Conservation (phyloP, 2,797 vertebrate genomes). For the Molossus alvarezi region DNA sequence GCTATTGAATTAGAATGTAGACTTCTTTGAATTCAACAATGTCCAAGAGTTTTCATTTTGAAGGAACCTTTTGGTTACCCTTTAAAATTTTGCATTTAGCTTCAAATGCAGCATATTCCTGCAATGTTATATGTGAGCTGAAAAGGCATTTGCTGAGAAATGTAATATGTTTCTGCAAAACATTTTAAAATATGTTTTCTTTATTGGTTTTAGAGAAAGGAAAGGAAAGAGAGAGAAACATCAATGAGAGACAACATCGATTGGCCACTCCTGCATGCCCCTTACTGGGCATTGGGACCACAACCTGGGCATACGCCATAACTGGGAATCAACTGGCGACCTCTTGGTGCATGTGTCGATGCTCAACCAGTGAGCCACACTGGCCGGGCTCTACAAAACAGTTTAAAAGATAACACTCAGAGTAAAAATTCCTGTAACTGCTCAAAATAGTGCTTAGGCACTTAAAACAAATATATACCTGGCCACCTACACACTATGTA, state of each 20-base stretch:
- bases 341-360: too few relatives aligned
- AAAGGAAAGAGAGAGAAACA: too few relatives aligned
- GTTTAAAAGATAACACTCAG: neutral
- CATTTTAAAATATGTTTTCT: neutral
- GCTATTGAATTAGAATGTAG: neutral
- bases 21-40: slow-evolving; percentile 39
- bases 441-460: slow-evolving; percentile 34
- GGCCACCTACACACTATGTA: neutral
- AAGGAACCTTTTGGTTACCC: neutral
- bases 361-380: too few relatives aligned
- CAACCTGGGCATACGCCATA: too few relatives aligned
- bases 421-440: slow-evolving; percentile 8
- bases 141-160: neutral
- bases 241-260: too few relatives aligned
- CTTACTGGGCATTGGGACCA: too few relatives aligned
- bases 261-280: too few relatives aligned
- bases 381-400: neutral
- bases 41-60: slow-evolving; percentile 41
- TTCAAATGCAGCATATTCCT: slow-evolving; percentile 40
- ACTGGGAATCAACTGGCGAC: too few relatives aligned
- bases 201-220: too few relatives aligned
- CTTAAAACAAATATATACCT: slow-evolving; percentile 65
- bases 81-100: slow-evolving; percentile 18
- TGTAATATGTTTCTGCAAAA: neutral
- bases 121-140: neutral